Base-by-base conservation (phyloP, 64 coral and sea anemone species). In the Platygyra sinensis region DNA sequence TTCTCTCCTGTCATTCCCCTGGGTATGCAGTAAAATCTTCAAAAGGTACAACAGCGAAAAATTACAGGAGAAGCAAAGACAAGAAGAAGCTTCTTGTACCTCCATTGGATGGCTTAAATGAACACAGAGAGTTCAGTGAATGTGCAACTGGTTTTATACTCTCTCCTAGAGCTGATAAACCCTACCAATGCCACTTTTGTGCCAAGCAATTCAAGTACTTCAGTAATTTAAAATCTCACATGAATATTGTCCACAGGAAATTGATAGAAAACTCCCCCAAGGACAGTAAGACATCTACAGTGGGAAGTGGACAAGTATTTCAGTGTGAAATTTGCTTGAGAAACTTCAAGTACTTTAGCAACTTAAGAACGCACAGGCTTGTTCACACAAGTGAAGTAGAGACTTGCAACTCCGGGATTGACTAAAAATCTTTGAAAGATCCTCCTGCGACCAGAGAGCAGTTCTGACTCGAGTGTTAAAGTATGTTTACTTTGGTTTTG, bases 271-370 rank as follows among this genome's bases (percentile, higher is more conserved):
- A 46, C 22, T 76, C 49, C 46, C 30, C 51, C 30, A 38, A 71
- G 14, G 32, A 69, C 24, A 69, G 81, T 13, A 25, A 50, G 19
- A 52, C 31, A 22, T 76, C 71, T 20, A 25, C 14, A 0, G 49
- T 36, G 27, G 52, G 28, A 9, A 88, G 36, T 75, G 74, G 30
- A 60, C 86, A 74, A 74, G 51, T 60, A 24, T 79, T 83, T 78
- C 82, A 92, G 83, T 92, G 90, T 73, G 82, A 87, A 78, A n/a
- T 87, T 72, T 92, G 90, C 74, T 78, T 57, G 32, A 86, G 72
- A 50, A 92, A 92, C 73, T 92, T 92, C 62, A 92, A 92, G 83
- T 92, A 92, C 25, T 79, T 79, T 7, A 72, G 82, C 33, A 92
- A 92, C 28, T 30, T 92, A 12, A 92, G 73, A 62, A 92, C 90